These are phyloP conservation scores for Tineola bisselliella DNA, from an alignment of 2,888 invertebrate species.

Conservation along the genomic window DNA sequence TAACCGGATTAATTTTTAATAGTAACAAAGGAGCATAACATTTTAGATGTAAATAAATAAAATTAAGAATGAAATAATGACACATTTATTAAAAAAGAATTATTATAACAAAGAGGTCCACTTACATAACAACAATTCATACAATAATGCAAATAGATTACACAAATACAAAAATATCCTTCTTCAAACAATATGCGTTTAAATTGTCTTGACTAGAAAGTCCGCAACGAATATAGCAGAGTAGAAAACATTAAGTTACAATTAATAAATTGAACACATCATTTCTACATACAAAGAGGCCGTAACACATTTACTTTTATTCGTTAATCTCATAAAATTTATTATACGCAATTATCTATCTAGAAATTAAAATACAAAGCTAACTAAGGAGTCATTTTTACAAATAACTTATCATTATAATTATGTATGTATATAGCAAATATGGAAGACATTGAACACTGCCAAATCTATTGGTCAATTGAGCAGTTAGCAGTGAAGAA, in stretches of 20 bases:
- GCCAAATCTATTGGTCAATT: slow-evolving; percentile 56
- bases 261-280: slow-evolving; percentile 2
- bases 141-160: slow-evolving; percentile 46
- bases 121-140: slow-evolving; percentile 43
- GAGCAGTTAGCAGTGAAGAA: slow-evolving; percentile 51
- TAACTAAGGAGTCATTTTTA: slow-evolving; percentile 11
- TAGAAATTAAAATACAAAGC: slow-evolving; percentile 9
- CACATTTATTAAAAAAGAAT: slow-evolving; percentile 27
- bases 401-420: not conserved
- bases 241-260: not conserved
- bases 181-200: slow-evolving; percentile 1
- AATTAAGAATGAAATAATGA: not conserved
- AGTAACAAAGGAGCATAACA: no score
- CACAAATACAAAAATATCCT: slow-evolving; percentile 40
- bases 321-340: not conserved
- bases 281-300: not conserved
- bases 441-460: slow-evolving; percentile 49
- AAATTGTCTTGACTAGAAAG: slow-evolving; percentile 7
- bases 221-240: not conserved
- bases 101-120: slow-evolving; percentile 34
- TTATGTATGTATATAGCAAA: slow-evolving; percentile 18
- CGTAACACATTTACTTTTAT: not conserved
- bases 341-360: slow-evolving; percentile 2
- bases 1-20: not conserved
- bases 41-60: not conserved